Evolutionary conservation across 2,113 vertebrate species (phyloP).

Genomic region (Sialia sialis): DNA sequence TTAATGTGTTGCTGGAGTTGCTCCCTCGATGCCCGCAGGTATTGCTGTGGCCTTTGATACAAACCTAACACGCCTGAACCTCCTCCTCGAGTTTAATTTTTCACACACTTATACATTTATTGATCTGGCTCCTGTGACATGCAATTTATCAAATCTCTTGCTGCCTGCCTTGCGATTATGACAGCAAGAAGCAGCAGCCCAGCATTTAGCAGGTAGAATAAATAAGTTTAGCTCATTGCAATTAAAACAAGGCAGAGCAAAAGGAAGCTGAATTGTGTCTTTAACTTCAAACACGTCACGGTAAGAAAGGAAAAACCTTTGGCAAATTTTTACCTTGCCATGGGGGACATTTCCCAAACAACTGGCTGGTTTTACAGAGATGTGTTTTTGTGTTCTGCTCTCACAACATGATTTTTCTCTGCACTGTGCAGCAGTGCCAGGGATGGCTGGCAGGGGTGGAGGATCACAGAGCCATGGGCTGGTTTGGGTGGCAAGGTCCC

Average conservation of each 20-base stretch:
- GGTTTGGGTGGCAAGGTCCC: not conserved
- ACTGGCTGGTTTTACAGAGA: accelerated
- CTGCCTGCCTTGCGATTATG: not conserved
- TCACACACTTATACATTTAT: not conserved
- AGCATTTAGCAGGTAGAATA: not conserved
- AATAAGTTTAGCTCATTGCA: not conserved
- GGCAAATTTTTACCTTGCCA: not conserved
- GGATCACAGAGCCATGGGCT: not conserved
- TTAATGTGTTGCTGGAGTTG: accelerated
- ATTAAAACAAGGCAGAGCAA: not conserved
- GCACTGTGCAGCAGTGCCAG: not conserved
- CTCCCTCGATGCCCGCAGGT: not conserved
- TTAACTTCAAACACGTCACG: accelerated
- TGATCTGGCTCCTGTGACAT: not conserved
- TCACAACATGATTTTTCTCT: not conserved
- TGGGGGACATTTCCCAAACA: accelerated
- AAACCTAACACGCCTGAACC: not conserved
- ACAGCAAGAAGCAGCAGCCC: not conserved
- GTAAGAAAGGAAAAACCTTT: not conserved
- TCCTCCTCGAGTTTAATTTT: not conserved
- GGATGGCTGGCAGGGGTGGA: not conserved
- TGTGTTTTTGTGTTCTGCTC: accelerated
- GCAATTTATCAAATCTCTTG: not conserved
- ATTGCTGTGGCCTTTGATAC: not conserved
- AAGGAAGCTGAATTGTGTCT: not conserved